phyloP scores from a whole-genome alignment of 64 coral and sea anemone genomes.

The Stylophora pistillata region DNA sequence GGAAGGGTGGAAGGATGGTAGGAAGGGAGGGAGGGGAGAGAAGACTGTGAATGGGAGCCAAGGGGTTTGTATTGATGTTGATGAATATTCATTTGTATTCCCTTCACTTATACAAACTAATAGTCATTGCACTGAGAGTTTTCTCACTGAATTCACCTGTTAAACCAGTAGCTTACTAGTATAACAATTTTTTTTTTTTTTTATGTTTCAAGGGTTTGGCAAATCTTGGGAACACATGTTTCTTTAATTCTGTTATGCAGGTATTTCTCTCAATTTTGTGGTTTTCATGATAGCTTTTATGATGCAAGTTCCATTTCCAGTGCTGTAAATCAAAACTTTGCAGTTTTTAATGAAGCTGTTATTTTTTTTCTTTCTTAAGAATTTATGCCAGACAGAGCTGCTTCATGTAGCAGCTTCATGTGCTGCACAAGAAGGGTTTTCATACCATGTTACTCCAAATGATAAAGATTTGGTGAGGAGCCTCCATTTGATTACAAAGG shows the following conservation, averaged over 20 bases:
- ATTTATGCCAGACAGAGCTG: conserved; percentile 87
- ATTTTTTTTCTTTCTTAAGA: conserved; percentile 44
- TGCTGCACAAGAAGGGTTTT: conserved; percentile 54
- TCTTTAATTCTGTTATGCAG: conserved; percentile 99
- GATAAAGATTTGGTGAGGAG: conserved; percentile 22
- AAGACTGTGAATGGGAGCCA: too few species aligned
- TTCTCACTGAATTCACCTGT: too few species aligned
- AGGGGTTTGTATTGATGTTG: too few species aligned
- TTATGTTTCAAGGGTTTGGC: conserved; percentile 72
- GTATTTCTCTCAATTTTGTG: background rate
- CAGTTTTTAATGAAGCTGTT: background rate
- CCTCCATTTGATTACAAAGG: too few species aligned
- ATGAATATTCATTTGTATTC: too few species aligned
- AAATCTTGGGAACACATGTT: conserved; percentile 95
- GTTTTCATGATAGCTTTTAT: background rate
- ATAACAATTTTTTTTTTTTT: background rate
- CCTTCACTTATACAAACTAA: too few species aligned
- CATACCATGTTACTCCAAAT: conserved; percentile 4
- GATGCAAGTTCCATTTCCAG: too few species aligned
- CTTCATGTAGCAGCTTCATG: conserved; percentile 72
- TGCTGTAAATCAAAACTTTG: background rate
- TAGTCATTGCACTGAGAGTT: too few species aligned
- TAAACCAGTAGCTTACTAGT: too few species aligned
- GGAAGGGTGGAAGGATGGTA: too few species aligned
- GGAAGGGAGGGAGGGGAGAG: too few species aligned